A percentile compares a stretch with the other conserved stretches of the same genome.
Conservation (phyloP, 2,797 vertebrate species). For the Glossophaga mutica region DNA sequence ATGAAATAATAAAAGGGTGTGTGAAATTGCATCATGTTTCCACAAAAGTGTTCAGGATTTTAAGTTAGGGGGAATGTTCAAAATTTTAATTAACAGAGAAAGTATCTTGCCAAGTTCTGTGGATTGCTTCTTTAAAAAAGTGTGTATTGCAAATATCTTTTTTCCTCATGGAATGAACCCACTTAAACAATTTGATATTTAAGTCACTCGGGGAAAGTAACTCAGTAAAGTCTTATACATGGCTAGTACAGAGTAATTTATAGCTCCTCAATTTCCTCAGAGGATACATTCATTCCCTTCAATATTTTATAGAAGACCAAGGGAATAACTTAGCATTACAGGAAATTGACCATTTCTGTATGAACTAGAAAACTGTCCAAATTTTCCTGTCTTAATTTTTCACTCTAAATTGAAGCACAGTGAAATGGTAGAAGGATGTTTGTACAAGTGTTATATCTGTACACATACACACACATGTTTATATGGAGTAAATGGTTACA, state of each 20-base stretch:
- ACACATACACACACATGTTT: not conserved
- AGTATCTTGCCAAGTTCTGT: slow-evolving; percentile 46
- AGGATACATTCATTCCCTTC: not conserved
- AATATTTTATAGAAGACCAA: not conserved
- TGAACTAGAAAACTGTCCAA: not conserved
- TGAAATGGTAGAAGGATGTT: not conserved
- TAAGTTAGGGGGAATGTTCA: slow-evolving; percentile 59
- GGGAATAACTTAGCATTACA: not conserved
- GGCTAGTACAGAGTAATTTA: not conserved
- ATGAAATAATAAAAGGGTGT: not conserved
- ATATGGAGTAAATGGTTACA: not conserved
- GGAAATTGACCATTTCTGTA: not conserved
- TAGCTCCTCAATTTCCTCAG: not conserved
- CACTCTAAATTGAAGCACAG: not conserved
- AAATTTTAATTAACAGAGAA: slow-evolving; percentile 60
- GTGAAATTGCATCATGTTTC: slow-evolving; percentile 38
- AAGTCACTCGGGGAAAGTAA: not conserved
- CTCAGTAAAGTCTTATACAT: not conserved
- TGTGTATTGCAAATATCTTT: slow-evolving; percentile 23
- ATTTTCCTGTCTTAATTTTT: not conserved
- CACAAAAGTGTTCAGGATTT: slow-evolving; percentile 31
- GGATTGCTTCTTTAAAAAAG: slow-evolving; percentile 58
- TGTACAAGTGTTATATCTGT: not conserved
- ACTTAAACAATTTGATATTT: not conserved
- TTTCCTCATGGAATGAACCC: not conserved